phyloP scores from a whole-genome alignment of 2,797 vertebrate species.

The Tokudaia tokunoshimensis region DNA sequence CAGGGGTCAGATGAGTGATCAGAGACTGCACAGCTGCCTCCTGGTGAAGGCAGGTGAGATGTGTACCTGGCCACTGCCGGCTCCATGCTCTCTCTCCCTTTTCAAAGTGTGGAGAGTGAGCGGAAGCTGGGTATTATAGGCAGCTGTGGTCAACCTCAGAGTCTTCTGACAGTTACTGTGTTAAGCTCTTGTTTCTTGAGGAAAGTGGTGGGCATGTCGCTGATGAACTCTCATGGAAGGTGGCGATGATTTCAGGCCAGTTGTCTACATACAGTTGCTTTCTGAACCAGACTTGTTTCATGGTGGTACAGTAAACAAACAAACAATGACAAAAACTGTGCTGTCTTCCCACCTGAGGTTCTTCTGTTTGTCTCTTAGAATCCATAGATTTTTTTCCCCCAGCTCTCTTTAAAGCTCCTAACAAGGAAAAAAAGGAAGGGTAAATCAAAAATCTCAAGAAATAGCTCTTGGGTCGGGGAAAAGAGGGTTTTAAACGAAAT shows the following conservation, averaged over 20 bases:
- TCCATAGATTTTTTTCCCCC: neutral
- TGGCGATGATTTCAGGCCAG: neutral
- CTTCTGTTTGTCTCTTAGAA: neutral
- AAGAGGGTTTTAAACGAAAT: neutral
- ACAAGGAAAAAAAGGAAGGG: neutral
- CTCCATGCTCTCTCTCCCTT: neutral
- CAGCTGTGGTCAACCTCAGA: neutral
- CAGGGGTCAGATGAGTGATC: fast-evolving
- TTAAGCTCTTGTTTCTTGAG: neutral
- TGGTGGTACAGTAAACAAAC: neutral
- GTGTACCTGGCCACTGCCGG: fast-evolving
- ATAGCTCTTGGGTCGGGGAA: neutral
- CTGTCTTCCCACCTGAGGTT: neutral
- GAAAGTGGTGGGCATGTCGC: fast-evolving
- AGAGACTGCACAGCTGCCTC: neutral
- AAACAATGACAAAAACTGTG: neutral
- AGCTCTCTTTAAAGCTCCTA: neutral
- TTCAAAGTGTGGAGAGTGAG: fast-evolving
- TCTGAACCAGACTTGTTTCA: neutral
- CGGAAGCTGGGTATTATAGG: fast-evolving
- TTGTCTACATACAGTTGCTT: fast-evolving
- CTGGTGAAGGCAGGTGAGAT: neutral
- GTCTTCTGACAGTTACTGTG: neutral
- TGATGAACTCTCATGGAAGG: neutral
- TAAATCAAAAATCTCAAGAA: neutral